Evolutionary conservation across 2,113 vertebrate genomes (phyloP), one percentile per base, ranked within the genome.

Genomic region (Grallaria varia): DNA sequence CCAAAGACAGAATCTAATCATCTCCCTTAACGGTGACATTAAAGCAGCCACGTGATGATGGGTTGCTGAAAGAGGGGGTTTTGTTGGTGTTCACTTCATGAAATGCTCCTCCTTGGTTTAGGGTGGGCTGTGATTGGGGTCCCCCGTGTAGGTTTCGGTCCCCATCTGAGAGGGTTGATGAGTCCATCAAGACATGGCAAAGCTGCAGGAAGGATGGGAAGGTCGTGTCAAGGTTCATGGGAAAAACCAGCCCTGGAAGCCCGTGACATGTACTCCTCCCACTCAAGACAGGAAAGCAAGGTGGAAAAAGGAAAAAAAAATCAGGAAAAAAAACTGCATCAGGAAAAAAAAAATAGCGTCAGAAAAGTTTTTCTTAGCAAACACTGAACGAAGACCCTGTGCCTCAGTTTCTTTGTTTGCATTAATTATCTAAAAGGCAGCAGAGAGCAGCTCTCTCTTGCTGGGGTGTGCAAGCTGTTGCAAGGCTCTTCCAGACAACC

Each of bases 181-280:
- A 28, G 42, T 20, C 21, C 68, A 19, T 6, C 1, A 4, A 12
- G 68, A 30, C 21, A 2, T 0, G 7, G 35, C 25, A 21, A 14
- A 37, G 2, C 27, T 3, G 3, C 28, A 49, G 50, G 21, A 30
- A 35, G 39, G 76, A 20, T 21, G 21, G 27, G 37, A 47, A 49
- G n/a, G 37, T 19, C 4, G 7, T 35, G 42, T 5, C 40, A 33
- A 84, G 12, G 30, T 6, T 16, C 4, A 0, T 0, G 14, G 47
- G 25, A 19, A 49, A 40, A 85, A 69, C 31, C 6, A 40, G 7
- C 53, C 59, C 47, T 27, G 31, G 6, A 60, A 55, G 19, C 17
- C 23, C 20, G 35, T 0, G 3, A 25, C 4, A 0, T 1, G 6
- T 15, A 52, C 5, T 67, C 40, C 8, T 27, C 27, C 40, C 45